Base-by-base conservation (phyloP, 2,888 invertebrate genomes). In the Sylvicola cinctus region DNA sequence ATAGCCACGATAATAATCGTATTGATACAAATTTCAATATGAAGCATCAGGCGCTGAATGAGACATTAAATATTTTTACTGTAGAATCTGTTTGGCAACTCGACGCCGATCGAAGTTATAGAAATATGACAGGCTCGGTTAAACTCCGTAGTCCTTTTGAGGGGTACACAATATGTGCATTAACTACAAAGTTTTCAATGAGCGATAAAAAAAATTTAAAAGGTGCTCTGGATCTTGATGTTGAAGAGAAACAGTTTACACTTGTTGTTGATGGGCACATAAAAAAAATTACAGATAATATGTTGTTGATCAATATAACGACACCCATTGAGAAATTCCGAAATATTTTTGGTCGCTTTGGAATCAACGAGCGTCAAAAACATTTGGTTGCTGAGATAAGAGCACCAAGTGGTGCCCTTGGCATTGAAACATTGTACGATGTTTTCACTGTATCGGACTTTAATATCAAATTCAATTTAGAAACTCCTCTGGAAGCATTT, bases 351-450 rank as follows among this genome's bases (percentile, higher is more conserved):
- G 78, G 74, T 1, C 59, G 74, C 3, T 72, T 81, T 44, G 79
- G 79, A 1, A 65, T 81, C 36, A 70, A 74, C 2, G 78, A 80
- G 41, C 61, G 63, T 4, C 66, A 74, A 33, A 61, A 68, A 31
- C 78, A 80, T 50, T 54, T 78, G 0, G 76, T 81, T 1, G 78
- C 81, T 0, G 70, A 77, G 58, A 57, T 83, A 0, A 64, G 68
- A 30, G 71, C 74, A 1, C 73, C 77, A 0, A 63, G 65, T 15
- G 68, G 71, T n/a, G 71, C 71, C 4, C 53, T 77, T 1, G 83
- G 83, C 41, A 51, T 65, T 16, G 83, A 84, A 54, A 55, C 70
- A 0, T 54, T 77, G 1, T 64, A 74, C 8, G 66, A 70, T 37
- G 48, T 83, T 23, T 53, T 63, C 14, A 66, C 70, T 6, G 48